Conservation (phyloP, 2,797 vertebrate species). For the Rhabdophis nuchalis region DNA sequence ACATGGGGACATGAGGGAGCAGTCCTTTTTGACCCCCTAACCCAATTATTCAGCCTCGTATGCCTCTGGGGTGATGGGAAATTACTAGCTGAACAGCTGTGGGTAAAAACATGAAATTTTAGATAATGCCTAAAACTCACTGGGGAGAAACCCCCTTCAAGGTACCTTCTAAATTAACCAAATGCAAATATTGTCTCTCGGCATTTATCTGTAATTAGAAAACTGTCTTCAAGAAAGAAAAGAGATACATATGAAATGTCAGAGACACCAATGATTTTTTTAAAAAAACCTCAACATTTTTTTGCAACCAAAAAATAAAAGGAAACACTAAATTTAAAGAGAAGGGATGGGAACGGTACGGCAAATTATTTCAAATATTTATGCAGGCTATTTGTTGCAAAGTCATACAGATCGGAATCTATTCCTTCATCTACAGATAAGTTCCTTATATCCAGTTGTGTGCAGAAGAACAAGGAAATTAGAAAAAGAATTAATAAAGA, state of each 20-base stretch:
- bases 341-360: background rate
- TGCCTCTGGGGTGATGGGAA: background rate
- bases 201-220: conserved; percentile 53
- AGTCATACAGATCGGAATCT: background rate
- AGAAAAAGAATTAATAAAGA: background rate
- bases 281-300: background rate
- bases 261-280: conserved; percentile 30
- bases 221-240: conserved; percentile 47
- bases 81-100: conserved; percentile 47
- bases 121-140: conserved; percentile 44
- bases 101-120: conserved; percentile 46
- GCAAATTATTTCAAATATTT: background rate
- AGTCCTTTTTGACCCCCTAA: background rate
- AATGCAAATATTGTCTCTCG: conserved; percentile 50
- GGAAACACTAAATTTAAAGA: background rate
- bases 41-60: background rate
- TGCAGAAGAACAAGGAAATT: background rate
- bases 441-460: background rate
- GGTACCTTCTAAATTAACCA: conserved; percentile 58
- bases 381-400: background rate
- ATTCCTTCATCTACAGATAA: background rate
- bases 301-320: conserved; percentile 5
- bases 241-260: background rate
- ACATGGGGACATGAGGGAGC: background rate
- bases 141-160: conserved; percentile 44